These are phyloP conservation scores for Barbus barbus DNA, from an alignment of 2,113 vertebrate genomes.

Conservation along the genomic window DNA sequence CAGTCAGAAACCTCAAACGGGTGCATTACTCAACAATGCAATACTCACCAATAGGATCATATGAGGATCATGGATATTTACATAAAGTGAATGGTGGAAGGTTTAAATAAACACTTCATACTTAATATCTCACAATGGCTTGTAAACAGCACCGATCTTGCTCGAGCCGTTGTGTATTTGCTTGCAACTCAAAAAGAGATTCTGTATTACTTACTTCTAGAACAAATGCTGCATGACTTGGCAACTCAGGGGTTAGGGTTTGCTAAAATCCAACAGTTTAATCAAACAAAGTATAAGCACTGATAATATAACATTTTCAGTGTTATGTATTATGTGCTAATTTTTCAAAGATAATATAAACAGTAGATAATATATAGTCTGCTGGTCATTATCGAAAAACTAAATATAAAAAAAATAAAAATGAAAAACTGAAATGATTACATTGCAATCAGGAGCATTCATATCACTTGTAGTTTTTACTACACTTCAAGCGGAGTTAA, in stretches of 20 bases:
- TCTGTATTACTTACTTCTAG: background rate
- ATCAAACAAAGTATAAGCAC: background rate
- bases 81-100: constrained; percentile 16
- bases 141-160: background rate
- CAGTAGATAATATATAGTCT: too few relatives aligned
- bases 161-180: background rate
- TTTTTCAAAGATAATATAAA: too few relatives aligned
- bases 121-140: constrained; percentile 12
- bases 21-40: background rate
- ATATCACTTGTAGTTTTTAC: too few relatives aligned
- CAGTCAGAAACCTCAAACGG: constrained; percentile 11
- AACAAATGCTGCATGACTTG: background rate
- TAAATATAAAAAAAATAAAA: too few relatives aligned
- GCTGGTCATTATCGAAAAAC: too few relatives aligned
- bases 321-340: too few relatives aligned
- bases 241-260: background rate
- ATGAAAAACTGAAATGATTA: too few relatives aligned
- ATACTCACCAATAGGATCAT: background rate
- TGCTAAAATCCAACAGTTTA: background rate
- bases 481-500: too few relatives aligned
- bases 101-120: background rate
- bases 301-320: too few relatives aligned
- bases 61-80: constrained; percentile 6
- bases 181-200: background rate
- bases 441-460: too few relatives aligned